Base-by-base conservation (phyloP, 2,888 invertebrate species). In the Andrena bucephala region DNA sequence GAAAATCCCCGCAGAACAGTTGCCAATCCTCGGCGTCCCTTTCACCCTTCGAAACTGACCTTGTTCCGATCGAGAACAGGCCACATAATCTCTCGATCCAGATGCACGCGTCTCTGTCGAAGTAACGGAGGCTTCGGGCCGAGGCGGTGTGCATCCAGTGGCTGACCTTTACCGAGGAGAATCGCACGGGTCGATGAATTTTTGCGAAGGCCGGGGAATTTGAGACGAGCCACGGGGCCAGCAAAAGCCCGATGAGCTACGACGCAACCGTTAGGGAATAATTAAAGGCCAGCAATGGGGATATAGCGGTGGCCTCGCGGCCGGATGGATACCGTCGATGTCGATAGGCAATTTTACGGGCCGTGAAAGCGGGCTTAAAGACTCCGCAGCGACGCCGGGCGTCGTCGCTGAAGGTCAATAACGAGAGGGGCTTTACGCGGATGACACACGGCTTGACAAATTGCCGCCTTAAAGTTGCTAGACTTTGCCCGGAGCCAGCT, bases 271-370 rank as follows among this genome's bases (percentile, higher is more conserved):
- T 73, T 70, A 54, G 62, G 66, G 84, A 77, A 84, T 87, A 87
- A 88, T 87, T 86, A 87, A 84, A 86, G 82, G 71, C 52, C 31
- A 31, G 24, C 63, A 59, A 73, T 33, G 69, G 67, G 78, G 72
- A 36, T 72, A 72, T 62, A 70, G 63, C 57, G 69, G 24, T 33
- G 67, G 69, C 20, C 36, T 73, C 62, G 66, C 73, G 77, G 66
- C 36, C 20, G 59, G 60, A 60, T 42, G 78, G 77, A 76, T 74
- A 50, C 71, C 29, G 42, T 10, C 50, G 57, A 65, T 72, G 77
- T 77, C 85, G 87, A 84, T 76, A 87, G 87, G 89, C 81, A 89
- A 88, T 88, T 89, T 83, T 81, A 84, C 81, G 79, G 82, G 75
- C 84, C 73, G 80, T 84, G 78, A 86, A 89, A 68, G 59, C 62